Conservation (phyloP, 2,113 vertebrate genomes). For the Pongo abelii region DNA sequence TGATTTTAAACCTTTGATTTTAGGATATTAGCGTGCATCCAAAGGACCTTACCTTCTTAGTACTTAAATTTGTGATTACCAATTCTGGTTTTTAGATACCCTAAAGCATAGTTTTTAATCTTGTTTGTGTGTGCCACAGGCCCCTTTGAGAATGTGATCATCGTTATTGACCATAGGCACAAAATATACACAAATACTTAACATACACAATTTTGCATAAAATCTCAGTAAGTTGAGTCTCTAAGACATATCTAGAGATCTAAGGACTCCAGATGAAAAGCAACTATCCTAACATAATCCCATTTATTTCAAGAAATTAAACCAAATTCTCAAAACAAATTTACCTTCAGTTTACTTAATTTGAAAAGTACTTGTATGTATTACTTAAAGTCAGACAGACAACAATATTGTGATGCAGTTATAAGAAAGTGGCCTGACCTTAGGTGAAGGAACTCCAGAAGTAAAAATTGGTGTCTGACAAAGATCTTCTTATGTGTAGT, state of each 20-base stretch:
- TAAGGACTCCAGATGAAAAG: neutral
- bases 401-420: neutral
- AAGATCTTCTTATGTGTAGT: neutral
- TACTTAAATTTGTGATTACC: constrained; percentile 28
- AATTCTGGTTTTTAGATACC: constrained; percentile 23
- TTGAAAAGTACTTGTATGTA: constrained; percentile 10
- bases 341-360: constrained; percentile 21
- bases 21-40: neutral
- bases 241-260: neutral
- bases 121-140: neutral
- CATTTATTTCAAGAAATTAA: constrained; percentile 52
- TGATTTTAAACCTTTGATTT: constrained; percentile 38
- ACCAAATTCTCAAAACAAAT: constrained; percentile 19
- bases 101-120: neutral
- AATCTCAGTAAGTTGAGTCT: constrained; percentile 6
- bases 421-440: neutral
- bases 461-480: constrained; percentile 12
- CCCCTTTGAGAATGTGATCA: constrained; percentile 32
- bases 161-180: neutral
- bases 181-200: neutral
- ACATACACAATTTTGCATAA: neutral
- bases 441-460: constrained; percentile 13
- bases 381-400: constrained; percentile 16
- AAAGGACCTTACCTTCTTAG: constrained; percentile 17
- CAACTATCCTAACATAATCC: constrained; percentile 18